phyloP scores from a whole-genome alignment of 2,113 vertebrate species.

The Phaethornis superciliosus region DNA sequence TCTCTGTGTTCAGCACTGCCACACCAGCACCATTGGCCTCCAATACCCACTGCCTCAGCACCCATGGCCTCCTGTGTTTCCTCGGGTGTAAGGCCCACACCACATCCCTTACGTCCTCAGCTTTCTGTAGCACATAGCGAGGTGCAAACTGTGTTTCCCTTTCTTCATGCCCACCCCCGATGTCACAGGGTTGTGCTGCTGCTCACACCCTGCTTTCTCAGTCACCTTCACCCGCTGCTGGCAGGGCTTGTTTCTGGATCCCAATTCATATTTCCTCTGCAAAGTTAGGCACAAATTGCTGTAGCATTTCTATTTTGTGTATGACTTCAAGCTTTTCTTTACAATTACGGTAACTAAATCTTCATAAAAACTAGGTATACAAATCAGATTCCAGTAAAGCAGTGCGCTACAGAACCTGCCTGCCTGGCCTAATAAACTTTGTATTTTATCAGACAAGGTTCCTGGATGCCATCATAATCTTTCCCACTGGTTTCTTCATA shows the following conservation, averaged over 20 bases:
- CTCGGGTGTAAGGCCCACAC: fast-evolving
- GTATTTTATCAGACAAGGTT: background rate
- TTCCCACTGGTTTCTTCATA: background rate
- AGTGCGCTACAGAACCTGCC: background rate
- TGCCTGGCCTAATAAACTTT: background rate
- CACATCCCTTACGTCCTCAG: fast-evolving
- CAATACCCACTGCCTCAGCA: fast-evolving
- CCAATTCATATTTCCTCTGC: background rate
- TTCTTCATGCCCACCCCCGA: fast-evolving
- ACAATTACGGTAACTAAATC: background rate
- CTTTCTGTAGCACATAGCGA: fast-evolving
- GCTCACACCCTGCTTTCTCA: fast-evolving
- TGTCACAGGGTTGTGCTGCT: fast-evolving
- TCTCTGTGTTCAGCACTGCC: fast-evolving
- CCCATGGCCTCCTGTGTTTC: fast-evolving
- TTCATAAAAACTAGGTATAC: background rate
- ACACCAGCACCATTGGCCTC: fast-evolving
- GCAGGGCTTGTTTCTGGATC: fast-evolving
- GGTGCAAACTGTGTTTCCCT: fast-evolving
- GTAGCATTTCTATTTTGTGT: background rate
- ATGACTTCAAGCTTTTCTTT: background rate
- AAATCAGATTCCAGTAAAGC: background rate
- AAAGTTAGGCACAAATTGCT: background rate
- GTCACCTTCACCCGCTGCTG: background rate
- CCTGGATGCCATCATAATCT: background rate